A percentile compares a stretch with the other conserved stretches of the same genome.
These are phyloP conservation scores for Micrastur ruficollis DNA, from an alignment of 2,797 vertebrate species.

Conservation along the genomic window DNA sequence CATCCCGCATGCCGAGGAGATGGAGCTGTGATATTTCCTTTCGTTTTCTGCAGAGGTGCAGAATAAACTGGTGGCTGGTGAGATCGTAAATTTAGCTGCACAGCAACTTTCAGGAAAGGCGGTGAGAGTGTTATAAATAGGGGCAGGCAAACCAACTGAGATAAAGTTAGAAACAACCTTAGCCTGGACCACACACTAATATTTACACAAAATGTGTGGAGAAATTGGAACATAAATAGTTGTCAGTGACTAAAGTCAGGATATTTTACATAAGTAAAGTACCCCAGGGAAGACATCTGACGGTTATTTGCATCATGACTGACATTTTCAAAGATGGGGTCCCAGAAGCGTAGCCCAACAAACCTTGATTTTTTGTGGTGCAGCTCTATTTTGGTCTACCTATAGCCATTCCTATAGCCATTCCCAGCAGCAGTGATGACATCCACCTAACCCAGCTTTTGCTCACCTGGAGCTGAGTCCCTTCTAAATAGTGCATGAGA, in stretches of 20 bases:
- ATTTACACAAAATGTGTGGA: constrained; percentile 17
- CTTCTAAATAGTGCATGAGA: not conserved
- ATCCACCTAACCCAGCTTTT: not conserved
- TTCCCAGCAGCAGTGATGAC: not conserved
- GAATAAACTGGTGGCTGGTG: not conserved
- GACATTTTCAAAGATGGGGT: not conserved
- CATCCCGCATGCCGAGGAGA: not conserved
- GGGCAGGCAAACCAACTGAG: not conserved
- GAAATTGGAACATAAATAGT: constrained; percentile 18
- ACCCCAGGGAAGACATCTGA: not conserved
- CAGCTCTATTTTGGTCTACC: not conserved
- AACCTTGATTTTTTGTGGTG: not conserved
- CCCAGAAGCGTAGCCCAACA: not conserved
- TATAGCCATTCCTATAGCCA: not conserved
- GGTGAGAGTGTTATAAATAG: not conserved
- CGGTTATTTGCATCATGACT: not conserved
- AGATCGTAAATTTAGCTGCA: not conserved
- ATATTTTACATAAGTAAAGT: not conserved
- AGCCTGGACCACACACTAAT: not conserved
- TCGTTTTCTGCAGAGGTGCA: not conserved
- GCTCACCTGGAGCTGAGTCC: not conserved
- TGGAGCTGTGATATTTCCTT: not conserved
- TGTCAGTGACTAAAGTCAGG: not conserved
- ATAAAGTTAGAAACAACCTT: constrained; percentile 25
- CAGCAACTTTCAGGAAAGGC: not conserved